phyloP scores from a whole-genome alignment of 2,797 vertebrate species.

The Heliangelus exortis region DNA sequence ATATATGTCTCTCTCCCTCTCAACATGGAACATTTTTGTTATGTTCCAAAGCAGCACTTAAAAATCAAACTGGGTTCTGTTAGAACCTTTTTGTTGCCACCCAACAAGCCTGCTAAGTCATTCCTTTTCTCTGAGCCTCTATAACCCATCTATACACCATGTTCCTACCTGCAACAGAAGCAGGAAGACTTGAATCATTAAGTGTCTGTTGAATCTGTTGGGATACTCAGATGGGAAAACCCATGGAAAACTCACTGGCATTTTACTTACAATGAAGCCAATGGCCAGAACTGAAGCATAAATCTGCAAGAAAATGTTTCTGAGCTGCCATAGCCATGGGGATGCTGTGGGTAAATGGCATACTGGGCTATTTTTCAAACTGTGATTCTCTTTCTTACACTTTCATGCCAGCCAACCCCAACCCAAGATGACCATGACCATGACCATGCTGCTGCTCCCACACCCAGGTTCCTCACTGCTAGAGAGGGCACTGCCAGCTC shows the following conservation, averaged over 20 bases:
- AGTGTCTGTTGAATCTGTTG: not conserved
- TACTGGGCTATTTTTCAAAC: not conserved
- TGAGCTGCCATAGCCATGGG: not conserved
- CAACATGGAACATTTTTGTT: not conserved
- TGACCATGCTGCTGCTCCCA: not conserved
- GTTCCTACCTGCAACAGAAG: not conserved
- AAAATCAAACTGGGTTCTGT: not conserved
- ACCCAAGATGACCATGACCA: not conserved
- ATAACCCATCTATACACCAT: not conserved
- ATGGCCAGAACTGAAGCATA: not conserved
- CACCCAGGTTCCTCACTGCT: rapidly evolving
- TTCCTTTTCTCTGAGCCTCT: not conserved
- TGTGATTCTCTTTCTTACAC: not conserved
- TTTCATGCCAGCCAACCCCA: not conserved
- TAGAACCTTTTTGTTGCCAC: not conserved
- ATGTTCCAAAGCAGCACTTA: not conserved
- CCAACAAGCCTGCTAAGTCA: not conserved
- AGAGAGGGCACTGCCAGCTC: not conserved
- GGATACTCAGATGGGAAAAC: not conserved
- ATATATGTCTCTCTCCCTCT: not conserved
- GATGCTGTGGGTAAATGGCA: not conserved
- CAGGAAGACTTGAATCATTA: not conserved
- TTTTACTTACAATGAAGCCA: not conserved
- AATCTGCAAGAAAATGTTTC: not conserved
- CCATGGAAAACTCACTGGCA: not conserved